Evolutionary conservation across 2,797 vertebrate genomes (phyloP), one percentile per base, ranked within the genome.

Genomic region (Cynopterus sphinx): DNA sequence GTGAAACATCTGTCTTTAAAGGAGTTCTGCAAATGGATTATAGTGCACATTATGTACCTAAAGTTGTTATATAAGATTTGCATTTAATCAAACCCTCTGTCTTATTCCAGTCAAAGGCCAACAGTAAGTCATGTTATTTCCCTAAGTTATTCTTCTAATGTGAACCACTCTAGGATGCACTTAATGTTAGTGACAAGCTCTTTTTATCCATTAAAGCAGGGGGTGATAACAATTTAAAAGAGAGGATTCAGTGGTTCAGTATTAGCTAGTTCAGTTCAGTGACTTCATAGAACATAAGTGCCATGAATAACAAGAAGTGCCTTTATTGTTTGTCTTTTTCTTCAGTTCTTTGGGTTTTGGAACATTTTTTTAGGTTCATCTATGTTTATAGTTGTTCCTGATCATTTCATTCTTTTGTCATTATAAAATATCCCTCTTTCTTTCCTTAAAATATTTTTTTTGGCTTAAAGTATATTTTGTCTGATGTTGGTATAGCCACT

Each of bases 171-270:
- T 53, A 86, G 85, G 94, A 94, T 96, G 71, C 36, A 11, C 96
- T 92, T 90, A 83, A 97, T 86, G 90, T 75, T 98, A 97, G 97
- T 97, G 95, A 85, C 46, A 85, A 91, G 41, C 77, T 96, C 51
- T 83, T 83, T 63, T 96, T 83, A 73, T 92, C 73, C 74, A 31
- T n/a, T 89, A 83, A 97, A 96, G 88, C 87, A 73, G 88, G 87
- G 53, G 13, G 7, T 11, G 31, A 94, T 95, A 97, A 96, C 78
- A 61, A 96, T 59, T 49, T 31, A 12, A 67, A 57, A 86, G 33
- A 84, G 7, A 71, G 51, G 39, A 43, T 10, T 59, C 39, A 26
- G n/a, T 36, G 21, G 39, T 85, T 86, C 17, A 86, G 16, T 81
- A 24, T 90, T 95, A 90, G 65, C 39, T 57, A 65, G 51, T 28